Evolutionary conservation across 92 coral and sea anemone genomes (phyloP), one percentile per base, ranked within the genome.

Genomic region (Virgularia gustaviana): DNA sequence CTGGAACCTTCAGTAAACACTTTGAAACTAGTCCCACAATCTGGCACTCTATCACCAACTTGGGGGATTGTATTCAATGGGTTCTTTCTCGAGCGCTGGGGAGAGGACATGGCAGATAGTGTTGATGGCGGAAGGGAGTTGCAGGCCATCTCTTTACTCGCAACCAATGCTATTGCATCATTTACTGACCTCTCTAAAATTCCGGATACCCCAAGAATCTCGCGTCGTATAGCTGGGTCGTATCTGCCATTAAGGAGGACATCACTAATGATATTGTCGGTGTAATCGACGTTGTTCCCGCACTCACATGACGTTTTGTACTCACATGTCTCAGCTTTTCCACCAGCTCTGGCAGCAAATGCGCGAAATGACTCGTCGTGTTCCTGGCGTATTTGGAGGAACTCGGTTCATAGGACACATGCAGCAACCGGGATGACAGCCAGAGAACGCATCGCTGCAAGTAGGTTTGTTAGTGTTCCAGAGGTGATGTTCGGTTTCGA

Each of bases 241-340:
- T 24, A 71, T 1, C 77, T 28, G 5, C 86, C 86, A 51, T 59
- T 85, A 4, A 81, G 70, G 45, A 85, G 60, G 47, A 72, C 84
- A 37, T 81, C 83, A 1, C 83, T 45, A 24, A 81, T 73, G 54
- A 52, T 68, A 43, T 77, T 81, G 78, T 81, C 72, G 0, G 89
- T 85, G 77, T 80, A 84, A 43, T 79, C 63, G 28, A 72, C 66
- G 22, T 28, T 36, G 20, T 72, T 49, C 0, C 83, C 85, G n/a
- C 88, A 84, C 57, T 59, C 75, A 12, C 88, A 84, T n/a, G 20
- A 24, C 6, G 81, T 29, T 4, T 25, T 25, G 33, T 43, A 81
- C 60, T 83, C 84, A 45, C 90, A 86, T 13, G 87, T 82, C 57
- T 82, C 87, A 1, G 84, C 87, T 37, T 86, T 82, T 30, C 84